Conservation (phyloP, 35 echinoderm and acorn worm species). For the Heliocidaris erythrogramma region DNA sequence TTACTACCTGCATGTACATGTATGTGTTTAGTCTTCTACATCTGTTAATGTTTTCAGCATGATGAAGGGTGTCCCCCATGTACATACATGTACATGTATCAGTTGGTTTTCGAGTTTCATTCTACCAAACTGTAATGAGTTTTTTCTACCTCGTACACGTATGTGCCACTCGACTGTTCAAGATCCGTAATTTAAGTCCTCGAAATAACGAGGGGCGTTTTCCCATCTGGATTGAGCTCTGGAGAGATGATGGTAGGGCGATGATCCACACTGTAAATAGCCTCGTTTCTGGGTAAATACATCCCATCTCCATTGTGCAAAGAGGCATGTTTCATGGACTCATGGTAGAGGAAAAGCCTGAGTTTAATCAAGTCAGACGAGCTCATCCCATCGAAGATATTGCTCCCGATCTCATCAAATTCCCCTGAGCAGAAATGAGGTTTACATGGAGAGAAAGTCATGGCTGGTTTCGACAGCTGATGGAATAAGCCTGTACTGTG, state of each 20-base stretch:
- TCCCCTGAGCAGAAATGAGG: constrained; percentile 8
- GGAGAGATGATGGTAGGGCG: background rate
- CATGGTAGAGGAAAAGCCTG: background rate
- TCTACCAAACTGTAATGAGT: background rate
- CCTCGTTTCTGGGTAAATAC: background rate
- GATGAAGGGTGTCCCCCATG: background rate
- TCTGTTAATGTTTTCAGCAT: background rate
- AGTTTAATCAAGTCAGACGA: constrained; percentile 1
- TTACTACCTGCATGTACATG: background rate
- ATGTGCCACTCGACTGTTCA: background rate
- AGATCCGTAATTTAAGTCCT: background rate
- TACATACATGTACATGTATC: background rate
- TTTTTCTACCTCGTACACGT: background rate
- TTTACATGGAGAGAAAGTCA: background rate
- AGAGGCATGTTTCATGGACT: background rate
- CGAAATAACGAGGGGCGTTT: background rate
- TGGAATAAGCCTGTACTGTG: background rate
- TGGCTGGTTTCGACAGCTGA: background rate
- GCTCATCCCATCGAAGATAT: background rate
- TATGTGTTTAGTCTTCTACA: background rate
- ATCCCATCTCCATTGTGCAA: background rate
- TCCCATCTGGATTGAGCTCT: background rate
- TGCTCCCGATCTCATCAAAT: background rate
- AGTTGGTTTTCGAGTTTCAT: background rate
- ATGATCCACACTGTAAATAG: background rate